Evolutionary conservation across 2,113 vertebrate genomes (phyloP).

Genomic region (Meleagris gallopavo): DNA sequence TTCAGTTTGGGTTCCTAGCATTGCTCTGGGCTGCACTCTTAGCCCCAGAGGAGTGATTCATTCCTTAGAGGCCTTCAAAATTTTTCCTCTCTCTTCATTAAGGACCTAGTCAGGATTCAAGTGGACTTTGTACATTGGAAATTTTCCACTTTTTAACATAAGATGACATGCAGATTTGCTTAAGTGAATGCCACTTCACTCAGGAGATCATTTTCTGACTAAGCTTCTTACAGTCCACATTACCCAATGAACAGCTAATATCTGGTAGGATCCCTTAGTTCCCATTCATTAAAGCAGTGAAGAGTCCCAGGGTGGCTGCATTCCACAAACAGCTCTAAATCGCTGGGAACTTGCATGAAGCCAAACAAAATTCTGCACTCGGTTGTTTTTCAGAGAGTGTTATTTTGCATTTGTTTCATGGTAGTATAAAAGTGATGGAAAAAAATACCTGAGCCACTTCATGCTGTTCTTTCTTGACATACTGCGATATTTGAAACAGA

Average conservation of each 20-base stretch:
- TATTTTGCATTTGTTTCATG: constrained; percentile 33
- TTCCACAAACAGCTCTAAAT: constrained; percentile 56
- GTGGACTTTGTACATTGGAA: not conserved
- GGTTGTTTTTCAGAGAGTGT: constrained; percentile 38
- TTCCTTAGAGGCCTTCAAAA: not conserved
- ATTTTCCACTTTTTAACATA: not conserved
- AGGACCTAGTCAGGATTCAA: not conserved
- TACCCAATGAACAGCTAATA: not conserved
- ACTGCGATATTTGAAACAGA: not conserved
- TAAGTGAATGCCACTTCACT: not conserved
- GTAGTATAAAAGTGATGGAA: constrained; percentile 7
- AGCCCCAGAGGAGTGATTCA: not conserved
- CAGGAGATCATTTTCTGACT: not conserved
- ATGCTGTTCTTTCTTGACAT: constrained; percentile 16
- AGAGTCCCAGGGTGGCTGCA: not conserved
- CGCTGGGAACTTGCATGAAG: constrained; percentile 34
- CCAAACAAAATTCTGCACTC: constrained; percentile 14
- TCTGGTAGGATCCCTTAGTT: not conserved
- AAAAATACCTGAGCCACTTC: constrained; percentile 13
- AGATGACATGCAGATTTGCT: not conserved
- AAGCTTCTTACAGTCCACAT: not conserved
- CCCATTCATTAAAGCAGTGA: not conserved
- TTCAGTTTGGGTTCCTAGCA: not conserved
- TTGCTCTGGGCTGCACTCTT: not conserved
- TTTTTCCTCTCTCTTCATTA: not conserved